Evolutionary conservation across 2,797 vertebrate genomes (phyloP), one percentile per base, ranked within the genome.

Genomic region (Tokudaia muenninki): DNA sequence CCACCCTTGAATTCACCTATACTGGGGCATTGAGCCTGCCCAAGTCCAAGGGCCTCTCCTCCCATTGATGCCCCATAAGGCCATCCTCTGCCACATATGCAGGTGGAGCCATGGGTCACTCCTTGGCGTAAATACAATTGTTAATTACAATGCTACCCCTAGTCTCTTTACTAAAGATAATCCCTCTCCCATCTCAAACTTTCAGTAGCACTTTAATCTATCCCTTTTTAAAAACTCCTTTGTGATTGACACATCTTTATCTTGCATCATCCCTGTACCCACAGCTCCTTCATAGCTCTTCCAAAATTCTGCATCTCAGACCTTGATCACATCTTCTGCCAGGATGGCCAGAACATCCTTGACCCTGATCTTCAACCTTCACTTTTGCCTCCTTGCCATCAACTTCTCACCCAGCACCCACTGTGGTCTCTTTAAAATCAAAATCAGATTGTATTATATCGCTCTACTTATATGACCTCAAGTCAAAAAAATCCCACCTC

Each of bases 151-250:
- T 11, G 72, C 19, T 50, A 77, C 11, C 47, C 21, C 63, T 90
- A 9, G 63, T 78, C 17, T 88, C 77, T 31, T 19, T 41, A 50
- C 50, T 95, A 24, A 74, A 92, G 88, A 88, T 21, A 88, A 63
- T 47, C 2, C 16, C 34, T 81, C 41, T 78, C 72, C 52, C 17
- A 50, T 24, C 14, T 77, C 67, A 81, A 77, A 77, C 67, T 72
- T 92, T 91, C 57, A 75, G 19, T 63, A 47, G 6, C 12, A 75
- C 82, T 87, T 92, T 75, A 92, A 93, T 80, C 37, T 77, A 26
- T 65, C 11, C 65, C 34, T 79, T 11, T 78, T 93, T 87, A 59
- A 41, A 84, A 31, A 55, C n/a, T 74, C n/a, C 41, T 92, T 93
- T 61, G 83, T 79, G 50, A 44, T n/a, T 37, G 11, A 57, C 82